Evolutionary conservation across 2,113 vertebrate species (phyloP).

Genomic region (Amazona guildingii): DNA sequence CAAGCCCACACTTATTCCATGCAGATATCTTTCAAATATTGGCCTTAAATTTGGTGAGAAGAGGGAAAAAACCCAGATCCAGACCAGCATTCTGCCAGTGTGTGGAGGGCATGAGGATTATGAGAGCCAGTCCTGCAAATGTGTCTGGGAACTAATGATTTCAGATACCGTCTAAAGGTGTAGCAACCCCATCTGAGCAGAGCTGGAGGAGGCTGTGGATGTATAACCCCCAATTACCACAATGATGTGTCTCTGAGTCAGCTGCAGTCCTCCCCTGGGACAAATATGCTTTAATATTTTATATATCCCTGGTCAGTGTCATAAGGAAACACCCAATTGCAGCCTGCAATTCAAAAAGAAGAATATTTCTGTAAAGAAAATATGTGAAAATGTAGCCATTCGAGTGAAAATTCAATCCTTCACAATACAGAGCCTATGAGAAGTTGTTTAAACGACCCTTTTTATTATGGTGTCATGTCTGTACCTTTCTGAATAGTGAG

Average conservation of each 20-base stretch:
- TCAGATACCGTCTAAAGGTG: background rate
- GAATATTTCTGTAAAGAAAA: slow-evolving; percentile 74
- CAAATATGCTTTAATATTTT: slow-evolving; percentile 56
- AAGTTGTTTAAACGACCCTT: slow-evolving; percentile 86
- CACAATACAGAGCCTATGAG: slow-evolving; percentile 78
- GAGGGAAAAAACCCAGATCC: background rate
- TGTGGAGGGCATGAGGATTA: background rate
- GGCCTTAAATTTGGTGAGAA: background rate
- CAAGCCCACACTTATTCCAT: background rate
- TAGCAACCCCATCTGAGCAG: background rate
- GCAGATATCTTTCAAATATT: background rate
- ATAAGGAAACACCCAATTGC: slow-evolving; percentile 59
- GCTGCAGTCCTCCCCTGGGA: slow-evolving; percentile 11
- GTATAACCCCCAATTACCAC: background rate
- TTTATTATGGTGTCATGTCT: slow-evolving; percentile 80
- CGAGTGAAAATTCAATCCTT: slow-evolving; percentile 86
- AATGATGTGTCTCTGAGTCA: background rate
- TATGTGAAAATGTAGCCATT: slow-evolving; percentile 81
- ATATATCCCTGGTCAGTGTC: slow-evolving; percentile 61
- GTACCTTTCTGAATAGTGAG: slow-evolving; percentile 76
- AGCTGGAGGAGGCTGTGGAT: background rate
- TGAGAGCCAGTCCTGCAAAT: background rate
- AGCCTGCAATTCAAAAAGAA: slow-evolving; percentile 70
- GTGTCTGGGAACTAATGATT: background rate
- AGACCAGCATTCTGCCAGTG: background rate